phyloP scores from a whole-genome alignment of 2,113 vertebrate species.

The Periophthalmus modestus region DNA sequence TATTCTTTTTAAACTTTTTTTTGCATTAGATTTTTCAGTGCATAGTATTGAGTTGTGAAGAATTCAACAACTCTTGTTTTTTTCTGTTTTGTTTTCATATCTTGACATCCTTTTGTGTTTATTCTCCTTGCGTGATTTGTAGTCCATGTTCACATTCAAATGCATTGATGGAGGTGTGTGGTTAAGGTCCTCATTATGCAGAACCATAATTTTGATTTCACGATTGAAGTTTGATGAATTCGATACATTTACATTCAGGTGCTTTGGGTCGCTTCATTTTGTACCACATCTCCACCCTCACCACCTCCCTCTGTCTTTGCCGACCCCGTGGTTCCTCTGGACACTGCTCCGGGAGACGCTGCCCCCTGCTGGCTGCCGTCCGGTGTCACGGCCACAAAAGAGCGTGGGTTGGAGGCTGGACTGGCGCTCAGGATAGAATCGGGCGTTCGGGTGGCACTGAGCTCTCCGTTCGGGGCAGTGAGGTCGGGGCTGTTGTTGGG shows the following conservation, averaged over 20 bases:
- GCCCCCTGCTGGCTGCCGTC: constrained; percentile 43
- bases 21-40: constrained; percentile 26
- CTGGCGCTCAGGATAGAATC: constrained; percentile 64
- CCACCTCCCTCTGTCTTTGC: constrained; percentile 26
- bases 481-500: constrained; percentile 40
- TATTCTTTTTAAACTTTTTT: constrained; percentile 30
- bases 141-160: constrained; percentile 20
- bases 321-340: constrained; percentile 34
- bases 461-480: constrained; percentile 42
- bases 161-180: constrained; percentile 22
- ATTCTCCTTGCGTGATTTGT: constrained; percentile 22
- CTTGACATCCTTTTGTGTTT: constrained; percentile 22
- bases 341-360: constrained; percentile 39
- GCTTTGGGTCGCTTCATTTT: constrained; percentile 41
- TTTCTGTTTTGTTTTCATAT: constrained; percentile 7
- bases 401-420: constrained; percentile 55
- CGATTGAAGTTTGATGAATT: constrained; percentile 18
- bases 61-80: not conserved
- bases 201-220: constrained; percentile 26
- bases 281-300: constrained; percentile 40
- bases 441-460: constrained; percentile 59
- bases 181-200: constrained; percentile 5
- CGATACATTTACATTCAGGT: constrained; percentile 36
- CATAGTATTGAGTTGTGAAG: constrained; percentile 8
- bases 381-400: constrained; percentile 21